Conservation (phyloP, 2,888 invertebrate species). For the Apamea anceps region DNA sequence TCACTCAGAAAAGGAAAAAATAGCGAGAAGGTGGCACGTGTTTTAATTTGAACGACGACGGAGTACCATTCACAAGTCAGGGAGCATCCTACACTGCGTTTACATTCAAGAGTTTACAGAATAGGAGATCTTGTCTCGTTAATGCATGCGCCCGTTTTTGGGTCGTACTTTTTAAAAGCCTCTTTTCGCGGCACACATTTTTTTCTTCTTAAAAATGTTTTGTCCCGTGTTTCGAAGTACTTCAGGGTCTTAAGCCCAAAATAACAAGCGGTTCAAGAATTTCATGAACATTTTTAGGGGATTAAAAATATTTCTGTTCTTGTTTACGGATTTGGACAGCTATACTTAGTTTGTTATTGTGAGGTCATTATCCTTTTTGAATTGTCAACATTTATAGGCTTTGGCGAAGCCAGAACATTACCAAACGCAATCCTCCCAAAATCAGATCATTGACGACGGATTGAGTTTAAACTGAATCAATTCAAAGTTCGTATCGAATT, state of each 20-base stretch:
- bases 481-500: conserved; percentile 23
- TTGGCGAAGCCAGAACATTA: conserved; percentile 4
- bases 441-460: conserved; percentile 23
- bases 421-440: conserved; percentile 12
- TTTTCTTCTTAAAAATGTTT: conserved; percentile 33
- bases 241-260: not conserved
- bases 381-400: conserved; percentile 17
- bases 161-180: conserved; percentile 36
- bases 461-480: conserved; percentile 30
- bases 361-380: conserved; percentile 20
- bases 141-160: conserved; percentile 55
- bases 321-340: conserved; percentile 16
- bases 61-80: conserved; percentile 44
- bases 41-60: conserved; percentile 52
- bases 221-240: conserved; percentile 25
- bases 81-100: conserved; percentile 24
- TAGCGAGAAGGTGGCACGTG: conserved; percentile 32
- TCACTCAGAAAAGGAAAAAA: conserved; percentile 27
- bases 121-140: conserved; percentile 58
- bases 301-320: conserved; percentile 22
- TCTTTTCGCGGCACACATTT: conserved; percentile 30
- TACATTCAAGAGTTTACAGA: conserved; percentile 41
- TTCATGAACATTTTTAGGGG: conserved; percentile 3
- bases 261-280: not conserved
- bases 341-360: conserved; percentile 5